Evolutionary conservation across 2,888 invertebrate species (phyloP), one percentile per base, ranked within the genome.

Genomic region (Drosophila testacea): DNA sequence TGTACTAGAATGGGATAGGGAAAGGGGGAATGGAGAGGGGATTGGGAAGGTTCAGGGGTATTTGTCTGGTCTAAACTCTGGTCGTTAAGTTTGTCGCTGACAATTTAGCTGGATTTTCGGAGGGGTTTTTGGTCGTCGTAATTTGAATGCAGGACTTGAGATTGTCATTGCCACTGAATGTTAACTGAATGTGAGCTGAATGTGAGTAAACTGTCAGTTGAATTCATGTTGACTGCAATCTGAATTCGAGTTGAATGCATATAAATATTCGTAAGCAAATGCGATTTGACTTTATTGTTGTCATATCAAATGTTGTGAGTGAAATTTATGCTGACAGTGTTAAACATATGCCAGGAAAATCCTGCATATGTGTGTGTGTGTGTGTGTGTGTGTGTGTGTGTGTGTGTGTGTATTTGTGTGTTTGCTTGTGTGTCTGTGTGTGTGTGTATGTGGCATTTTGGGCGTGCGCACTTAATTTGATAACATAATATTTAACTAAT

Each of bases 401-500:
- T 41, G 6, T 52, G 27, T 46, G 22, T 60, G 41, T 30, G 10
- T n/a, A n/a, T n/a, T n/a, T n/a, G n/a, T n/a, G n/a, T n/a, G n/a
- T n/a, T n/a, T n/a, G n/a, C n/a, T n/a, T n/a, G n/a, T n/a, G n/a
- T n/a, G n/a, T n/a, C n/a, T n/a, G n/a, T n/a, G n/a, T 13, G 9
- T 30, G 27, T 46, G 22, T 60, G 41, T 30, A 9, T 47, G 22
- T 13, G 9, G 10, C 27, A 4, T n/a, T 28, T 54, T 63, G 60
- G 59, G 69, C 51, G 55, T 63, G 52, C 16, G 47, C 70, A 73
- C 64, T 77, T 86, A 78, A 86, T 88, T 76, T 80, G 81, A 76
- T 83, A 83, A 84, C 76, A 88, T 79, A 78, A 80, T 86, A 76
- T 80, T 85, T 83, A 83, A 81, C 78, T 85, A 80, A 83, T 80